Conservation (phyloP, 1,140 invertebrate species). For the Myzus persicae region DNA sequence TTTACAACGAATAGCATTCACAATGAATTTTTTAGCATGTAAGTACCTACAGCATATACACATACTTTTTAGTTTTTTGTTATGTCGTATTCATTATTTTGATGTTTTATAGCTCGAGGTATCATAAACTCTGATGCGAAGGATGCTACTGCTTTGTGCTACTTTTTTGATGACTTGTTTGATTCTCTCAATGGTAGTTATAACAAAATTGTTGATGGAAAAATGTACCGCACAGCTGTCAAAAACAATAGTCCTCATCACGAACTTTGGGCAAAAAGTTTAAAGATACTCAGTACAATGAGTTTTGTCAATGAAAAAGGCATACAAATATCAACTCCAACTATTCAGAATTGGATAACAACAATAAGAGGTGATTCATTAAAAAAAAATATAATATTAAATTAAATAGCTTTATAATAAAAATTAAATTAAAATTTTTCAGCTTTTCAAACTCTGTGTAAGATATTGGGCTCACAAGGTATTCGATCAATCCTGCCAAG, state of each 20-base stretch:
- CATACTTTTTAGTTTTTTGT: neutral
- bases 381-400: no score
- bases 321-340: neutral
- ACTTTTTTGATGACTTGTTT: neutral
- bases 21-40: constrained; percentile 27
- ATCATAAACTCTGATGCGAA: neutral
- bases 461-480: neutral
- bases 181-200: neutral
- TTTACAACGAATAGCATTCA: neutral
- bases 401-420: no score
- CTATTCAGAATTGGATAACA: neutral
- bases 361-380: neutral
- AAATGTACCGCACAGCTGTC: neutral
- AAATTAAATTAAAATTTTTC: neutral
- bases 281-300: neutral
- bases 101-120: neutral
- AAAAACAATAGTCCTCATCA: neutral
- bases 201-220: neutral
- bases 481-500: neutral
- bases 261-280: neutral
- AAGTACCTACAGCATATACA: neutral
- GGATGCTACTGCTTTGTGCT: neutral
- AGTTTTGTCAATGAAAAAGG: neutral
- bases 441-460: neutral
- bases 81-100: neutral